phyloP scores from a whole-genome alignment of 2,113 vertebrate genomes.

The Carlito syrichta region DNA sequence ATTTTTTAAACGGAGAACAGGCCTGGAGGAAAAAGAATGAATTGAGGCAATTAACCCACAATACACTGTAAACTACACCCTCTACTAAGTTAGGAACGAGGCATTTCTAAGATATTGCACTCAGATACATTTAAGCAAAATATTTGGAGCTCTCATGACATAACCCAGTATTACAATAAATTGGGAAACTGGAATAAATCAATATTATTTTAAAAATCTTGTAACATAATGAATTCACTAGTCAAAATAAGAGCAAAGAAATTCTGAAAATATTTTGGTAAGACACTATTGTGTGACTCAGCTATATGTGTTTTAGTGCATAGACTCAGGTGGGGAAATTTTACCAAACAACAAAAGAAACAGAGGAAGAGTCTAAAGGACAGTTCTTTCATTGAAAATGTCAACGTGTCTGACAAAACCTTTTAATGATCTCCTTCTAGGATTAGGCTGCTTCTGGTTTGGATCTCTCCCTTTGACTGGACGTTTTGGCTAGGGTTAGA shows the following conservation, averaged over 20 bases:
- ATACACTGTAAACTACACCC: background rate
- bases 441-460: background rate
- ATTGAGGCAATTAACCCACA: background rate
- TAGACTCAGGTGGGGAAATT: background rate
- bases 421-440: background rate
- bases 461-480: background rate
- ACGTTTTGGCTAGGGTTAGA: background rate
- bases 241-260: slow-evolving; percentile 6
- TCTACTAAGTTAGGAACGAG: background rate
- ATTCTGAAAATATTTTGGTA: background rate
- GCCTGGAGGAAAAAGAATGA: background rate
- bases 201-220: background rate
- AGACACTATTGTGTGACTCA: background rate
- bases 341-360: background rate
- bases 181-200: background rate
- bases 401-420: background rate
- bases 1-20: background rate
- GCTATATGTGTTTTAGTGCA: background rate
- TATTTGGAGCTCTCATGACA: background rate
- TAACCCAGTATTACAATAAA: background rate
- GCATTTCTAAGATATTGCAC: background rate
- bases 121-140: background rate
- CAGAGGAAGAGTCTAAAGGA: background rate
- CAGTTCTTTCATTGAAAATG: background rate
- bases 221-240: background rate